Evolutionary conservation across 2,888 invertebrate species (phyloP), one percentile per base, ranked within the genome.

Genomic region (Ectropis crepuscularia): DNA sequence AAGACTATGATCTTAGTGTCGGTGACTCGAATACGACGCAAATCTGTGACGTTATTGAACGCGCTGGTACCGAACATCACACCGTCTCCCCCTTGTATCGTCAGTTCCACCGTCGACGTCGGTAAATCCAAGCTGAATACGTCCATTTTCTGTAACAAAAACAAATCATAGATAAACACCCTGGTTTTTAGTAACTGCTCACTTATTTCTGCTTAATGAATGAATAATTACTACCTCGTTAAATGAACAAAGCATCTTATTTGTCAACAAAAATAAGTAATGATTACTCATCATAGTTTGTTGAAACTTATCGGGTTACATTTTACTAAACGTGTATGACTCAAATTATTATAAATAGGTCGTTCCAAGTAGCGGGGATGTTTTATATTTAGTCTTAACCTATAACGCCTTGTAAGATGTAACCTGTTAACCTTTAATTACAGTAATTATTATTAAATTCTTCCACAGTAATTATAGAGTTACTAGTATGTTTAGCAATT

Each of bases 21-120:
- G 49, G 92, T 89, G 47, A 95, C 86, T 67, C 90, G 88, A 28
- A 96, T 88, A 58, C 94, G 88, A 50, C 90, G 89, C 66, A 95
- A 83, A 63, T 94, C 95, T 12, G 83, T 83, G 50, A 95, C 88
- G 5, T 87, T 84, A 53, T 93, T 91, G 74, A 96, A 93, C 0
- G 95, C 93, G 67, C 94, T 93, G 2, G 90, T 76, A 12, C 91
- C 90, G 67, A 95, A 93, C 74, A 89, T 86, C 51, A 96, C 78
- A 45, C 92, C 88, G 41, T 93, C 85, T 38, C 94, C 94, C 16
- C 94, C 95, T 28, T 85, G 87, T 12, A 95, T 88, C 51, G 92
- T 91, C 63, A 96, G 85, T 73, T 95, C 94, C 67, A 93, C 90
- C 16, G 94, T 94, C n/a, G 92, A 86, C 46, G 87, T 84, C 11